Evolutionary conservation across 2,113 vertebrate species (phyloP), one percentile per base, ranked within the genome.

Genomic region (Hypocryptadius cinnamomeus): DNA sequence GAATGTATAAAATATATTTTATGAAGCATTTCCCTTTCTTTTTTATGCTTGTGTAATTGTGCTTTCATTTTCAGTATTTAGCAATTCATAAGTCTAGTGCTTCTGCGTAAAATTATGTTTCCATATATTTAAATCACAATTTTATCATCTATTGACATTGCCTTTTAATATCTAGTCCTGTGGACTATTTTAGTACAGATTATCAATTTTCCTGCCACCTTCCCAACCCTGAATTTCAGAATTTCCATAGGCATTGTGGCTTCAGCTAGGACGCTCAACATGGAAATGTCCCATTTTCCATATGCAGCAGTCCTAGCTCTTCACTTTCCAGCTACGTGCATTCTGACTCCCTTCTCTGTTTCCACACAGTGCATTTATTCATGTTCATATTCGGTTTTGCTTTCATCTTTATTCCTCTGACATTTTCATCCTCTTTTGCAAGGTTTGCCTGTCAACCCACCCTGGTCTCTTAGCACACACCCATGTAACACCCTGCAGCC

Each of bases 401-500:
- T 83, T 51, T 25, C 33, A 42, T 70, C 54, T 31, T 76, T 76
- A 27, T 40, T 71, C 19, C 13, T 79, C 8, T 63, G 21, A 51
- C 8, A 33, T 50, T 64, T 82, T 79, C 66, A 42, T 6, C 12
- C 22, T 15, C 11, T 47, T 79, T 84, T 60, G 21, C 16, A 21
- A 18, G n/a, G 27, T 70, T 70, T 65, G 7, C 15, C 24, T 45
- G 15, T 24, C n/a, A 12, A 60, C 13, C 4, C 74, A 27, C 25
- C 27, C 27, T 30, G 6, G 9, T 68, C 6, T 70, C 44, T 45
- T 31, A 42, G 6, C 19, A 35, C 11, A 45, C 9, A 77, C 4
- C 17, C 6, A 9, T 0, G 2, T 25, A 42, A 39, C 48, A 68
- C 17, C 47, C 17, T 57, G 5, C 23, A 13, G 1, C 8, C 5